Conservation (phyloP, 1,140 invertebrate genomes). For the Ceratina calcarata region DNA sequence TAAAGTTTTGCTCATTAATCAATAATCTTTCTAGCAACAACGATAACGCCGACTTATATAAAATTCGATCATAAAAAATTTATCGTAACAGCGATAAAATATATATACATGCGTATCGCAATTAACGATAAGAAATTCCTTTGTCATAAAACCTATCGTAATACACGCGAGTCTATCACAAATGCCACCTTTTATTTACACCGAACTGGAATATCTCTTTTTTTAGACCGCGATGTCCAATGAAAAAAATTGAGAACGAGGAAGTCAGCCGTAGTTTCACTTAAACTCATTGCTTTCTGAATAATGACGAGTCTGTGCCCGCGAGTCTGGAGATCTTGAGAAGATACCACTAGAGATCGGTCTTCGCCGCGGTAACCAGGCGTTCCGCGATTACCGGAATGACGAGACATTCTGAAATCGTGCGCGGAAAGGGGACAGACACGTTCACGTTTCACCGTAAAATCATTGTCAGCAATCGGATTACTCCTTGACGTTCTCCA, state of each 20-base stretch:
- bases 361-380: slow-evolving; percentile 30
- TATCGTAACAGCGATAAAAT: slow-evolving; percentile 31
- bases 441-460: slow-evolving; percentile 2
- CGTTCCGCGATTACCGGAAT: slow-evolving; percentile 34
- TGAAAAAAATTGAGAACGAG: slow-evolving; percentile 12
- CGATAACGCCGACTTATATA: neutral
- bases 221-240: slow-evolving; percentile 1
- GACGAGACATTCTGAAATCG: slow-evolving; percentile 29
- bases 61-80: neutral
- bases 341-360: slow-evolving; percentile 31
- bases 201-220: neutral
- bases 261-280: neutral
- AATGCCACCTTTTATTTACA: slow-evolving; percentile 41
- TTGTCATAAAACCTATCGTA: slow-evolving; percentile 15
- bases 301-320: slow-evolving; percentile 1
- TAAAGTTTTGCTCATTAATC: neutral
- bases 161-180: slow-evolving; percentile 45
- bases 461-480: slow-evolving; percentile 4
- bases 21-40: neutral
- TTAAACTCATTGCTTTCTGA: neutral
- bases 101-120: slow-evolving; percentile 10
- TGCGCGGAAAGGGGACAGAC: slow-evolving; percentile 4
- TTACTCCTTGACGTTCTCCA: no score
- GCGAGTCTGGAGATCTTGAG: slow-evolving; percentile 19
- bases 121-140: slow-evolving; percentile 26